These are phyloP conservation scores for Malachius bipustulatus DNA, from an alignment of 2,888 invertebrate species.

Conservation along the genomic window DNA sequence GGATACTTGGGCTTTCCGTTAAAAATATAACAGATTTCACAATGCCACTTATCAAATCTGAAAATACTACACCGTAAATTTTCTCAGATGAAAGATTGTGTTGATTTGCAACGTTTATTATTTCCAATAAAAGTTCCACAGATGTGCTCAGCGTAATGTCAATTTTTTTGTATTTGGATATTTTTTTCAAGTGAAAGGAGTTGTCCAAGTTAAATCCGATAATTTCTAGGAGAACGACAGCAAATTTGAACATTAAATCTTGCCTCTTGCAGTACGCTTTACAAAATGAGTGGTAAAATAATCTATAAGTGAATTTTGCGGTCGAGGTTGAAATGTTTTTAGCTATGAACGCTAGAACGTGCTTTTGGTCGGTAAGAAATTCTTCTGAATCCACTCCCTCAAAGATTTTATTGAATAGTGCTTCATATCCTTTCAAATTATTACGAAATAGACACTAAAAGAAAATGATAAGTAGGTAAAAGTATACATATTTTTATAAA, in stretches of 20 bases:
- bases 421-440: slow-evolving; percentile 18
- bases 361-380: slow-evolving; percentile 20
- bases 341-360: too few species aligned
- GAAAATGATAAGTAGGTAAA: too few species aligned
- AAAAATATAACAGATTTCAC: slow-evolving; percentile 23
- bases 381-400: slow-evolving; percentile 15
- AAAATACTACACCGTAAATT: slow-evolving; percentile 23
- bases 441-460: slow-evolving; percentile 24
- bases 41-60: slow-evolving; percentile 26
- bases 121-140: slow-evolving; percentile 20
- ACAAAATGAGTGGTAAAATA: slow-evolving; percentile 26
- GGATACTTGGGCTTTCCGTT: slow-evolving; percentile 20
- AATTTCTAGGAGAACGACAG: slow-evolving; percentile 23
- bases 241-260: slow-evolving; percentile 23
- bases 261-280: slow-evolving; percentile 20
- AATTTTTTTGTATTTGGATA: slow-evolving; percentile 13
- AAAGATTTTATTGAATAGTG: slow-evolving; percentile 18
- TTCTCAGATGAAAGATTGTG: slow-evolving; percentile 20
- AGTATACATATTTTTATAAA: slow-evolving; percentile 6
- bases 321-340: too few species aligned
- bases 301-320: slow-evolving; percentile 22
- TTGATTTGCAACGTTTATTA: slow-evolving; percentile 20
- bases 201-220: slow-evolving; percentile 26
- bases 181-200: slow-evolving; percentile 19
- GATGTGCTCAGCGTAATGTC: slow-evolving; percentile 19